Base-by-base conservation (phyloP, 2,888 invertebrate genomes). In the Choreutis nemorana region DNA sequence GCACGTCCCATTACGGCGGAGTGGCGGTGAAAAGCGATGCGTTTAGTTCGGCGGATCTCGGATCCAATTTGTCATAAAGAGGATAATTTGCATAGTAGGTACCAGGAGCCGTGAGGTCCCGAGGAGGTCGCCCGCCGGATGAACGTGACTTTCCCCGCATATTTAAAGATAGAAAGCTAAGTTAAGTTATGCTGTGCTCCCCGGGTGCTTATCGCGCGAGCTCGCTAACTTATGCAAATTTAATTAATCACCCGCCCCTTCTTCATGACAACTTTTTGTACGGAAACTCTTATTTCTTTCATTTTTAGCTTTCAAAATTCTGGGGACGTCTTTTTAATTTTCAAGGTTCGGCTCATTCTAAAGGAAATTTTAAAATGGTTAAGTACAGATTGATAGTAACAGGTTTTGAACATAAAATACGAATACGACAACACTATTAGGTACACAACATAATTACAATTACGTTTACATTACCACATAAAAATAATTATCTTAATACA, bases 171-270 rank as follows among this genome's bases (percentile, higher is more conserved):
- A n/a, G n/a, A n/a, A n/a, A 43, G 42, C 45, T 49, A 46, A 47
- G 39, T 40, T 45, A 40, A 40, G 40, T 42, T 39, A 37, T 36
- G 40, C 32, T 7, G 12, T 20, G 15, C 29, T 37, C 49, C 50
- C 48, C 42, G 43, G n/a, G n/a, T n/a, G 49, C 56, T 63, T 62
- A 62, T 56, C 62, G 51, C 49, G 48, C 51, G 59, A 45, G 56
- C 71, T 60, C 65, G 71, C 60, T 60, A 66, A 68, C 64, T 71
- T 73, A 73, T 77, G 73, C 64, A 68, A 73, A 75, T 72, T 71
- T 67, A 71, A 73, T 73, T 73, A 77, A 73, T 73, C 64, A 68
- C 54, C 57, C 54, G 62, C 59, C 56, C 49, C 45, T 52, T 51
- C 49, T 57, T 53, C 52, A 45, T 44, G 45, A 48, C 48, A 30